A percentile compares a stretch with the other conserved stretches of the same genome.
Conservation (phyloP, 2,113 vertebrate species). For the Alligator sinensis region DNA sequence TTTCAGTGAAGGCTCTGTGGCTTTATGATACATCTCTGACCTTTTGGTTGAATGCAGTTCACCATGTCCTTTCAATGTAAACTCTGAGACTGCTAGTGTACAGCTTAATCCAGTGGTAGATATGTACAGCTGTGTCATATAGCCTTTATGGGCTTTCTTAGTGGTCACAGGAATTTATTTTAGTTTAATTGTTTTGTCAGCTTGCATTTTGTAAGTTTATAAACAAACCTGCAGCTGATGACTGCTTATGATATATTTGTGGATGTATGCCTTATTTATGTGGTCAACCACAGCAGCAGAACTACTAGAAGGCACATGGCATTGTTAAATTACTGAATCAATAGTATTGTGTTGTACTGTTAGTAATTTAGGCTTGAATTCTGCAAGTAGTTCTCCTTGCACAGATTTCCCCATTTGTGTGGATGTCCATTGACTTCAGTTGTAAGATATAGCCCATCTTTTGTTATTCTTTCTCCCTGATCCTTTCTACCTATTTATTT, state of each 20-base stretch:
- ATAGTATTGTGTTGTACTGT: background rate
- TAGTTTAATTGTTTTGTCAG: background rate
- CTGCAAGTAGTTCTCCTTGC: background rate
- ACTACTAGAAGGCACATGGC: background rate
- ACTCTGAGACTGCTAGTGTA: background rate
- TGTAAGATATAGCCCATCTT: background rate
- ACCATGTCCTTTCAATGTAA: background rate
- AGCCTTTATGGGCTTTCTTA: background rate
- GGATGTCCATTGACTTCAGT: background rate
- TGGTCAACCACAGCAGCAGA: background rate
- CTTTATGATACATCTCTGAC: background rate
- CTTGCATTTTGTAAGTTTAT: background rate
- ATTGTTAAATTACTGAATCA: background rate
- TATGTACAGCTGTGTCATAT: accelerated
- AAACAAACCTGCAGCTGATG: background rate
- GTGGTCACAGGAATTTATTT: background rate
- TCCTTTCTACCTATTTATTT: background rate
- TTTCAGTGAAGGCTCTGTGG: background rate
- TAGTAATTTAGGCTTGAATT: background rate
- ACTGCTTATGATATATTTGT: background rate
- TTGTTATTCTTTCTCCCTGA: background rate
- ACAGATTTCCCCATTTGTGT: background rate
- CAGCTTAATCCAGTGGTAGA: background rate
- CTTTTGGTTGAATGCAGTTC: background rate
- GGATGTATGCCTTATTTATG: background rate